Evolutionary conservation across 2,797 vertebrate genomes (phyloP).

Genomic region (Galaxias olidus): DNA sequence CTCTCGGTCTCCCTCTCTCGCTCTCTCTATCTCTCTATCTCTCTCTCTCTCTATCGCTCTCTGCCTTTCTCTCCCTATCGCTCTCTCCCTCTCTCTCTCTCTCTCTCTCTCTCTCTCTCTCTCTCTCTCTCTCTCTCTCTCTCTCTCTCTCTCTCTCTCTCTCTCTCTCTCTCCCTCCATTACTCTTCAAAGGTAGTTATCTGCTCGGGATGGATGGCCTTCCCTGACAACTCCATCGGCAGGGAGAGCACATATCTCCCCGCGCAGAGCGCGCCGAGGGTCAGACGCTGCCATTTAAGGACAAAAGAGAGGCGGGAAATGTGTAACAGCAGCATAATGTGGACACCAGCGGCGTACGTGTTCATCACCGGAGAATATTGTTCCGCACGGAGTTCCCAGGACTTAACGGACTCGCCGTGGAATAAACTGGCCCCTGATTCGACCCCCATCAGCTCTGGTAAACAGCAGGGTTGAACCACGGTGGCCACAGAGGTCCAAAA

Average conservation of each 20-base stretch:
- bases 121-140: conserved; percentile 9
- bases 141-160: conserved; percentile 7
- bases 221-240: background rate
- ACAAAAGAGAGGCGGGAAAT: background rate
- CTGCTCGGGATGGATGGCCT: background rate
- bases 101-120: conserved; percentile 5
- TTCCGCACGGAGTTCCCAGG: too few species aligned
- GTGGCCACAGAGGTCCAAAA: background rate
- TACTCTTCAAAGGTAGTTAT: background rate
- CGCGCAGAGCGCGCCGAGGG: background rate
- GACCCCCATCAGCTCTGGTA: background rate
- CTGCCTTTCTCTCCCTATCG: conserved; percentile 30
- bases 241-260: background rate
- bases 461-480: background rate
- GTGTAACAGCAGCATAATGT: too few species aligned
- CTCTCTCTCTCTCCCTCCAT: conserved; percentile 1
- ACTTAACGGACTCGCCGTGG: too few species aligned
- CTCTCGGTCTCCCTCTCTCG: background rate
- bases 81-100: conserved; percentile 18
- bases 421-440: too few species aligned
- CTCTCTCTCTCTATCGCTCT: conserved; percentile 7
- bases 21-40: background rate
- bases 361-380: too few species aligned
- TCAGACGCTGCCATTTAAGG: conserved; percentile 3
- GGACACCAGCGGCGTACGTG: too few species aligned